Evolutionary conservation across 2,888 invertebrate species (phyloP).

Genomic region (Philonicus albiceps): DNA sequence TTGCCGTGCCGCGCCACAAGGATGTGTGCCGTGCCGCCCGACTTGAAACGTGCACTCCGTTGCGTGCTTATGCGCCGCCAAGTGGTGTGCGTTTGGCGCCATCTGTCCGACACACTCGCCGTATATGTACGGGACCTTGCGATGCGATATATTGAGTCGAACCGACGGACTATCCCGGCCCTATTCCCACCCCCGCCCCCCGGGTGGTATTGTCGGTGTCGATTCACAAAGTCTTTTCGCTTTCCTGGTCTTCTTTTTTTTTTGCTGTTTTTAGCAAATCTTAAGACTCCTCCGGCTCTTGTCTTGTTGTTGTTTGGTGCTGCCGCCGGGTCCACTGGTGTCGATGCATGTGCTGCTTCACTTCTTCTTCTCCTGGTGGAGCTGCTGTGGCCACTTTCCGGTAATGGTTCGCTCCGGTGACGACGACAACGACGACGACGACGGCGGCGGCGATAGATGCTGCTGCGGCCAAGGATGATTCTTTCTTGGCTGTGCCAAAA

Average conservation of each 20-base stretch:
- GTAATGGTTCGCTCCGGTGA: neutral
- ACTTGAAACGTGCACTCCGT: neutral
- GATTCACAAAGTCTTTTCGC: conserved; percentile 9
- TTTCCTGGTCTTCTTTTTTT: neutral
- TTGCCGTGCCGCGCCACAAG: neutral
- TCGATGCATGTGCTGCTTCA: neutral
- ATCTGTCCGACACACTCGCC: conserved; percentile 27
- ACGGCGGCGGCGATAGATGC: neutral
- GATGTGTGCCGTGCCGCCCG: neutral
- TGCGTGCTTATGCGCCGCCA: neutral
- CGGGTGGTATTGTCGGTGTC: conserved; percentile 29
- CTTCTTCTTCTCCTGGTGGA: neutral
- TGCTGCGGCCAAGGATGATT: conserved; percentile 1
- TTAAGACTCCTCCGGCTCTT: neutral
- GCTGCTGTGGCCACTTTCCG: neutral
- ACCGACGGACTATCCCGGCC: neutral
- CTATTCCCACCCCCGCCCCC: neutral
- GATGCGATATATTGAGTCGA: neutral
- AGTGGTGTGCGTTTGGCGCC: conserved; percentile 41
- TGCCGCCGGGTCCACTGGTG: neutral
- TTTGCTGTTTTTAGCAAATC: neutral
- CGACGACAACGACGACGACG: neutral
- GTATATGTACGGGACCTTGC: neutral
- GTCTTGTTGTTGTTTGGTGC: neutral
- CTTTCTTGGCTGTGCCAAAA: neutral